Conservation (phyloP, 2,888 invertebrate genomes). For the Tiliacea aurago region DNA sequence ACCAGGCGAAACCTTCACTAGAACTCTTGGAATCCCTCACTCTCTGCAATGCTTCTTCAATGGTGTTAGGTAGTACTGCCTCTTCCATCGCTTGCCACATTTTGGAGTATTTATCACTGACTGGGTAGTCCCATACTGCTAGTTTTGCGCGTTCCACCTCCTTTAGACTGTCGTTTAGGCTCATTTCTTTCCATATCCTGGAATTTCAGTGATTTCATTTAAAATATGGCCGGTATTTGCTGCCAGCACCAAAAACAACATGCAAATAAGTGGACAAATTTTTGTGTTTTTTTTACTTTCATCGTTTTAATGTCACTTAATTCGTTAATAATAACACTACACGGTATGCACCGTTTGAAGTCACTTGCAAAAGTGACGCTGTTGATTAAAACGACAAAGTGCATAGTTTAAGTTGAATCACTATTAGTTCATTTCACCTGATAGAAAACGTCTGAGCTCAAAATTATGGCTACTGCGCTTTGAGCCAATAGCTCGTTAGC, state of each 20-base stretch:
- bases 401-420: conserved; percentile 22
- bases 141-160: conserved; percentile 97
- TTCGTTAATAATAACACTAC: neutral
- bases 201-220: conserved; percentile 35
- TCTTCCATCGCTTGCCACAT: conserved; percentile 99
- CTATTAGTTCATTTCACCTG: conserved; percentile 24
- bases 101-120: conserved; percentile 99
- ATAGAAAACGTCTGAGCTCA: conserved; percentile 10
- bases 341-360: conserved; percentile 28
- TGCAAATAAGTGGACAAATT: neutral
- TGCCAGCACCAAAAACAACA: neutral
- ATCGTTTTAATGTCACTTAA: neutral
- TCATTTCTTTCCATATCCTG: conserved; percentile 99
- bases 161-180: conserved; percentile 97
- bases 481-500: conserved; percentile 13
- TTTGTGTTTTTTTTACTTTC: neutral
- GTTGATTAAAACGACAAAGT: conserved; percentile 33
- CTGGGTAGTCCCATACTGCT: conserved; percentile 99
- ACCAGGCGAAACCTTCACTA: conserved; percentile 95
- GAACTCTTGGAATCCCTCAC: conserved; percentile 92
- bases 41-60: conserved; percentile 94
- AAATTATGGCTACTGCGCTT: neutral
- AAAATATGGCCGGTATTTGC: neutral
- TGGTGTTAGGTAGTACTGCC: conserved; percentile 94
- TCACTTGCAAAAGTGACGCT: conserved; percentile 40